These are phyloP conservation scores for Wiebesia pumilae DNA, from an alignment of 1,140 invertebrate genomes.

Conservation along the genomic window DNA sequence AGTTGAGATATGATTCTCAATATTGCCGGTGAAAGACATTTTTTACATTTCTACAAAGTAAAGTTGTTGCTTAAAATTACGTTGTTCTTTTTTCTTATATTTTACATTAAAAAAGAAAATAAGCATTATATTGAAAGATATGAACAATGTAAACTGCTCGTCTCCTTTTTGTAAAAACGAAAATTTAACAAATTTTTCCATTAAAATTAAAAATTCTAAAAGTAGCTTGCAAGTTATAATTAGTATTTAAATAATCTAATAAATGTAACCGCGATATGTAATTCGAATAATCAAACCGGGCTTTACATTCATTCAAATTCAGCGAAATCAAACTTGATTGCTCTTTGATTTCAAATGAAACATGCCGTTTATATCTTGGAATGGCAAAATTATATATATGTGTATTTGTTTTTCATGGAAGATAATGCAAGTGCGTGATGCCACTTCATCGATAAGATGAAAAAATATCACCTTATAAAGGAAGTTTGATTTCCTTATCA, in stretches of 20 bases:
- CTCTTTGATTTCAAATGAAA: slow-evolving; percentile 2
- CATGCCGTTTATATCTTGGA: slow-evolving; percentile 1
- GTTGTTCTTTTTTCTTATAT: too few species aligned
- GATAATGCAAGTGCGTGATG: background rate
- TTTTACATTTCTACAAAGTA: too few species aligned
- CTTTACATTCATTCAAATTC: slow-evolving; percentile 5
- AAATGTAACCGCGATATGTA: background rate
- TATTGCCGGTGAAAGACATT: too few species aligned
- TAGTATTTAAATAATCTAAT: background rate
- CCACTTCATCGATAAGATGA: slow-evolving; percentile 24
- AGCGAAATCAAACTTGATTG: slow-evolving; percentile 16
- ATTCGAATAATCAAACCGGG: background rate
- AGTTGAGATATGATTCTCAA: too few species aligned
- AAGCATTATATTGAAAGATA: too few species aligned
- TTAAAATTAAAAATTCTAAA: background rate
- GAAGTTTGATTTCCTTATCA: slow-evolving; percentile 43
- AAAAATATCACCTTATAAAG: slow-evolving; percentile 18
- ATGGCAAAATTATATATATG: background rate
- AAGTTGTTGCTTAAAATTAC: too few species aligned
- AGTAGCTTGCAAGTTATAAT: background rate
- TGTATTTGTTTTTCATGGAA: background rate
- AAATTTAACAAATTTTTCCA: too few species aligned
- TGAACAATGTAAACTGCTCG: too few species aligned
- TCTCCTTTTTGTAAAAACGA: too few species aligned
- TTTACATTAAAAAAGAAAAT: too few species aligned